These are phyloP conservation scores for Achlya flavicornis DNA, from an alignment of 2,888 invertebrate genomes.

Conservation along the genomic window DNA sequence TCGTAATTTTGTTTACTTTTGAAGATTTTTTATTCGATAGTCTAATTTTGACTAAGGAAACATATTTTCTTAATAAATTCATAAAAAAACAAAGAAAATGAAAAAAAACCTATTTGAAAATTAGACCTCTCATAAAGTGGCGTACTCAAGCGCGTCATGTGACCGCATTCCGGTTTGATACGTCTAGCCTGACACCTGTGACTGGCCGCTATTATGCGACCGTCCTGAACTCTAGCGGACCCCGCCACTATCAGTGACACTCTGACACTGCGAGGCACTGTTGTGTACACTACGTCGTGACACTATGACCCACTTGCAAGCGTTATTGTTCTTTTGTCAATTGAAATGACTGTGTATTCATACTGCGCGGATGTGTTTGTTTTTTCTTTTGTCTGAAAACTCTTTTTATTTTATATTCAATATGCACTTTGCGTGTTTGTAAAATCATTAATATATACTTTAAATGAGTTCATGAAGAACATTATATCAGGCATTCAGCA, in stretches of 20 bases:
- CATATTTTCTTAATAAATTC: too few species aligned
- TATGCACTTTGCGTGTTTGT: not conserved
- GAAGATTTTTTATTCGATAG: not conserved
- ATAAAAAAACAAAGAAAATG: too few species aligned
- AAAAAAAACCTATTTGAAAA: conserved; percentile 17
- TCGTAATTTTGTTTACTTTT: not conserved
- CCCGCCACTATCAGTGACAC: conserved; percentile 57
- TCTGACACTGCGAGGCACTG: conserved; percentile 59
- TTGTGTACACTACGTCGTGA: conserved; percentile 44
- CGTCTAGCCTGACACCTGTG: conserved; percentile 38
- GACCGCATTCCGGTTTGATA: conserved; percentile 47
- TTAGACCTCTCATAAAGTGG: conserved; percentile 26
- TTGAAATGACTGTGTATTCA: conserved; percentile 37
- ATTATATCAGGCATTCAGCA: not conserved
- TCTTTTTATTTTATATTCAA: conserved; percentile 14
- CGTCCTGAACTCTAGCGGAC: conserved; percentile 49
- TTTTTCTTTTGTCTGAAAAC: conserved; percentile 19
- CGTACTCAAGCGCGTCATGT: conserved; percentile 24
- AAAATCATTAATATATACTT: not conserved
- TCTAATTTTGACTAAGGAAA: too few species aligned
- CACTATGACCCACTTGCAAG: conserved; percentile 69
- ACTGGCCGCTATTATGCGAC: conserved; percentile 50
- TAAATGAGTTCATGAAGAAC: not conserved
- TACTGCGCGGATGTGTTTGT: conserved; percentile 24
- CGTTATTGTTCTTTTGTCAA: conserved; percentile 63